Percentiles rank a stretch among this genome's conserved stretches.
These are phyloP conservation scores for Toxonevra muliebris DNA, from an alignment of 2,888 invertebrate species.

Conservation along the genomic window DNA sequence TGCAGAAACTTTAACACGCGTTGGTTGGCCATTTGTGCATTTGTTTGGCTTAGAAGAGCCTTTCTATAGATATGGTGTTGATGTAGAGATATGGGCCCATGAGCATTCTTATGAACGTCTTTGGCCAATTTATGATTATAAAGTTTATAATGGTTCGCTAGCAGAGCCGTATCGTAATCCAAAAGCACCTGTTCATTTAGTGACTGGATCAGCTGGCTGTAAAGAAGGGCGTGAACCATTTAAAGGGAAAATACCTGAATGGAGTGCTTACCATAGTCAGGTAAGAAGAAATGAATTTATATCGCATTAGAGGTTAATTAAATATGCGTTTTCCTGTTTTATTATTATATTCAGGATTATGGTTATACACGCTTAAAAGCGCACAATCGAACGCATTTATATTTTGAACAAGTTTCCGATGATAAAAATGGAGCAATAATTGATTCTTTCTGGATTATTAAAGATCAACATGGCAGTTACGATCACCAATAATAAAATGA, in stretches of 20 bases:
- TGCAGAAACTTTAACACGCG: slow-evolving; percentile 71
- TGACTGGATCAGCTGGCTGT: slow-evolving; percentile 91
- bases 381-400: slow-evolving; percentile 84
- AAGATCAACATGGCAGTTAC: slow-evolving; percentile 65
- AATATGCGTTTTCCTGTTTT: slow-evolving; percentile 9
- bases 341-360: slow-evolving; percentile 73
- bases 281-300: slow-evolving; percentile 35
- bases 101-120: slow-evolving; percentile 97
- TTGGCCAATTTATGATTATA: slow-evolving; percentile 92
- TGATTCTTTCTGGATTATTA: slow-evolving; percentile 75
- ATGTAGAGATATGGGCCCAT: slow-evolving; percentile 95
- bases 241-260: slow-evolving; percentile 68
- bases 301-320: too few species aligned
- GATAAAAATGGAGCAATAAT: slow-evolving; percentile 75
- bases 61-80: slow-evolving; percentile 89
- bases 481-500: slow-evolving; percentile 26
- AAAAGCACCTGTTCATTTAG: slow-evolving; percentile 90
- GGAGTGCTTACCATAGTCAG: slow-evolving; percentile 85
- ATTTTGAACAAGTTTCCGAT: slow-evolving; percentile 88
- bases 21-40: slow-evolving; percentile 74
- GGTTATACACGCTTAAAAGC: slow-evolving; percentile 89
- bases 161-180: slow-evolving; percentile 69
- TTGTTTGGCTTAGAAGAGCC: slow-evolving; percentile 83
- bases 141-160: slow-evolving; percentile 73
- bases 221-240: slow-evolving; percentile 84